Conservation (phyloP, 2,113 vertebrate genomes). For the Pelecanoides urinatrix region DNA sequence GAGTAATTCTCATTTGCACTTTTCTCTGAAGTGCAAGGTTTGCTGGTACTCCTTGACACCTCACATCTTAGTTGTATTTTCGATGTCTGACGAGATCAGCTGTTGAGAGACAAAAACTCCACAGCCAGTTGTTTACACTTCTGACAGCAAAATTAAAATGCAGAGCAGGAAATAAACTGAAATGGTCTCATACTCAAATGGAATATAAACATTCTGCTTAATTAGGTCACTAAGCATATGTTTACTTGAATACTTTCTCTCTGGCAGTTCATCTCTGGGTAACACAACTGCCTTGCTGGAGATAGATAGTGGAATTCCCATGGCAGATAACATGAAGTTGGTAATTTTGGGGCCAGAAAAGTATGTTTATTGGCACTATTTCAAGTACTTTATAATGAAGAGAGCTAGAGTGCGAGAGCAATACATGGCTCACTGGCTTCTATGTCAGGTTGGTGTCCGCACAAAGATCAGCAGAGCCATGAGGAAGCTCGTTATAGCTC, state of each 20-base stretch:
- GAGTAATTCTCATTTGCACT: not conserved
- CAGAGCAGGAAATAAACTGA: conserved; percentile 42
- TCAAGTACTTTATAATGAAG: not conserved
- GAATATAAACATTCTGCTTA: conserved; percentile 59
- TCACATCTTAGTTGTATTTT: not conserved
- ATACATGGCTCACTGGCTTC: not conserved
- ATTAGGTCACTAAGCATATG: conserved; percentile 62
- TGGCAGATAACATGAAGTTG: not conserved
- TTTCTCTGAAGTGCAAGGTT: not conserved
- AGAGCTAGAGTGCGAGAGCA: not conserved
- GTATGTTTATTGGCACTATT: not conserved
- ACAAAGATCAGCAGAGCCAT: not conserved
- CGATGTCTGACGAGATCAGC: not conserved
- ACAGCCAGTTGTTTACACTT: conserved; percentile 17
- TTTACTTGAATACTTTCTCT: conserved; percentile 43
- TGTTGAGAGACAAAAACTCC: not conserved
- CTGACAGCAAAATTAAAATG: conserved; percentile 49
- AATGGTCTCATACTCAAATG: conserved; percentile 33
- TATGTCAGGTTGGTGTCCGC: not conserved
- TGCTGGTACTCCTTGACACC: not conserved
- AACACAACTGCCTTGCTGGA: not conserved
- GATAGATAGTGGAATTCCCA: not conserved
- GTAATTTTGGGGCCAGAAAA: not conserved
- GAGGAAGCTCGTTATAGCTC: not conserved
- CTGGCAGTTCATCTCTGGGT: conserved; percentile 33